Evolutionary conservation across 1,140 invertebrate species (phyloP), one percentile per base, ranked within the genome.

Genomic region (Melanaphis sacchari): DNA sequence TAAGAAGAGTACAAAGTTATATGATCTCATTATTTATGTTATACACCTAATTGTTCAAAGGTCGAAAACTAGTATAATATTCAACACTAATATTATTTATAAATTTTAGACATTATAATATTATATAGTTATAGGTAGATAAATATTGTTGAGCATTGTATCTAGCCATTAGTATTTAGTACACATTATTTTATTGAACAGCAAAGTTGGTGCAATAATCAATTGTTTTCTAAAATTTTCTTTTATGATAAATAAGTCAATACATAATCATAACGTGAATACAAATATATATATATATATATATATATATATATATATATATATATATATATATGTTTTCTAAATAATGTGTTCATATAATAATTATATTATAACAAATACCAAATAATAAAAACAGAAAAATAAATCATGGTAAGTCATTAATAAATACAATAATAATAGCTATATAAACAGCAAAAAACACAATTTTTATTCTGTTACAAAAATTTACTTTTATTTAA

Each of bases 61-160:
- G 46, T 89, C 46, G 52, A 52, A 89, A 52, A 52, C 22, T 52
- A 52, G 15, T 36, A 22, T 49, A 36, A 6, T 22, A 41, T 11
- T 46, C 40, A 41, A 9, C 15, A 87, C 84, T 38, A 24, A 82
- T 40, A 82, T 82, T 38, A 38, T 82, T 22, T 24, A 82, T 22
- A 82, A 7, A 38, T 36, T 82, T 22, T 40, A 40, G 22, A 9
- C 38, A 82, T 36, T 21, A 76, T 81, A 22, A 4, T 38, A 81
- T 81, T 38, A 81, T 6, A 31, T 43, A 46, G 26, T 38, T 82
- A 43, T 84, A 59, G 9, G 7, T 59, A 43, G 1, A 8, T 41
- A 43, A 85, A 85, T 85, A 85, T 87, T 87, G n/a, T 87, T 87
- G 84, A 43, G 15, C 26, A 31, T 46, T 41, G 15, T n/a, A 87